Evolutionary conservation across 2,888 invertebrate species (phyloP).

Genomic region (Melieria omissa): DNA sequence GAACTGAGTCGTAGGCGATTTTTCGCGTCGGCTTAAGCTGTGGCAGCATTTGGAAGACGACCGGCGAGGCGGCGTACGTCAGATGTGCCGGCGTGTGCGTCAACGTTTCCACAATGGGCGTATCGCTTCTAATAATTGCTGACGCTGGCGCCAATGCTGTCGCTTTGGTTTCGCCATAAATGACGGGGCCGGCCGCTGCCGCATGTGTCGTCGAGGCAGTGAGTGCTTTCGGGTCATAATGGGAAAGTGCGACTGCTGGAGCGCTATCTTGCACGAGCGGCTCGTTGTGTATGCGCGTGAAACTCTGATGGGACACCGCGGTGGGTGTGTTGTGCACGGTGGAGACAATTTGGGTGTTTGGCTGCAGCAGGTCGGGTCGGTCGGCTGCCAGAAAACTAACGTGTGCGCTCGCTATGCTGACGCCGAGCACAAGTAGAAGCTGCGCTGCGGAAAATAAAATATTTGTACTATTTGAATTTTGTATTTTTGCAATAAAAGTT

Average conservation of each 20-base stretch:
- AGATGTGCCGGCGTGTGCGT: slow-evolving; percentile 42
- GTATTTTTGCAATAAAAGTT: too few species aligned
- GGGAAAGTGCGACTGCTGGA: neutral
- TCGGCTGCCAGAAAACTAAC: too few species aligned
- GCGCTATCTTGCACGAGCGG: neutral
- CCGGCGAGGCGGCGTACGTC: slow-evolving; percentile 42
- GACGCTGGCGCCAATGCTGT: slow-evolving; percentile 3
- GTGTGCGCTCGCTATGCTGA: neutral
- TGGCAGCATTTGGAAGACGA: slow-evolving; percentile 40
- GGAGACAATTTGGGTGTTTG: slow-evolving; percentile 9
- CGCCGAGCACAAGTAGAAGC: neutral
- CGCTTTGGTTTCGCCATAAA: neutral
- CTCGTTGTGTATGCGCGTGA: slow-evolving; percentile 64
- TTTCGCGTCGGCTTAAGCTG: slow-evolving; percentile 29
- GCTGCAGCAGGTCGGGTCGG: neutral
- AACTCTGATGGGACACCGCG: slow-evolving; percentile 70
- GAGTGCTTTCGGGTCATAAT: neutral
- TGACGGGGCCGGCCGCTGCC: neutral
- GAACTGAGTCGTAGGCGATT: slow-evolving; percentile 33
- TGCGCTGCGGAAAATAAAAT: neutral
- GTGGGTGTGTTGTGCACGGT: slow-evolving; percentile 57
- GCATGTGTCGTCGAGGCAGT: neutral
- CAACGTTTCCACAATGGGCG: slow-evolving; percentile 16
- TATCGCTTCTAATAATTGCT: neutral
- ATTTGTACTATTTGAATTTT: too few species aligned